Base-by-base conservation (phyloP, 2,888 invertebrate species). In the Apeira syringaria region DNA sequence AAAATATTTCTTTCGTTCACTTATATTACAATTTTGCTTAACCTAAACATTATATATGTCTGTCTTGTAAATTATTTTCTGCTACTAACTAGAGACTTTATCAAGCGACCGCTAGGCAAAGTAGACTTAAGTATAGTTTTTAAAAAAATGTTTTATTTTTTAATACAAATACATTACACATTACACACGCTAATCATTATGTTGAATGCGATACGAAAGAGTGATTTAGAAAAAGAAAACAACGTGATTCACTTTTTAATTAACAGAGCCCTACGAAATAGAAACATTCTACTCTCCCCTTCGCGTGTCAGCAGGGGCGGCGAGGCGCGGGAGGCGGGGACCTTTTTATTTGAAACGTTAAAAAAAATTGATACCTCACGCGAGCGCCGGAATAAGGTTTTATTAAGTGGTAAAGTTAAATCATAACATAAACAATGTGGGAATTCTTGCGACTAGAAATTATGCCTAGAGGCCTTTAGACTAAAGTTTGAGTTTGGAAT, bases 311-410 rank as follows among this genome's bases (percentile, higher is more conserved):
- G n/a, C n/a, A n/a, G n/a, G n/a, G n/a, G n/a, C n/a, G n/a, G n/a
- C n/a, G n/a, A n/a, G n/a, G n/a, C n/a, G n/a, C n/a, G n/a, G n/a
- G n/a, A n/a, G 12, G 20, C 32, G 49, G 41, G 47, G 39, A 42
- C 54, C 51, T 58, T 65, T 64, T 64, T 63, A 61, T 65, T 59
- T 56, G 45, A 56, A 57, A 54, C 48, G 50, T 57, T 52, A 67
- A 61, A 64, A 51, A 53, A 45, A 35, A 46, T 57, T 50, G 49
- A 47, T 50, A 43, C 49, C 59, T 59, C 68, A 66, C 68, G 68
- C 65, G 51, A 61, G 15, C 50, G 15, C 33, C 40, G 40, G 35
- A 42, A 47, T 39, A 44, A 43, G 35, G 35, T 42, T 35, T 51
- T 51, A 54, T 54, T 51, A 54, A 51, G 54, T 54, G 54, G 54